phyloP scores from a whole-genome alignment of 2,888 invertebrate genomes.

The Alloplasta piceator region DNA sequence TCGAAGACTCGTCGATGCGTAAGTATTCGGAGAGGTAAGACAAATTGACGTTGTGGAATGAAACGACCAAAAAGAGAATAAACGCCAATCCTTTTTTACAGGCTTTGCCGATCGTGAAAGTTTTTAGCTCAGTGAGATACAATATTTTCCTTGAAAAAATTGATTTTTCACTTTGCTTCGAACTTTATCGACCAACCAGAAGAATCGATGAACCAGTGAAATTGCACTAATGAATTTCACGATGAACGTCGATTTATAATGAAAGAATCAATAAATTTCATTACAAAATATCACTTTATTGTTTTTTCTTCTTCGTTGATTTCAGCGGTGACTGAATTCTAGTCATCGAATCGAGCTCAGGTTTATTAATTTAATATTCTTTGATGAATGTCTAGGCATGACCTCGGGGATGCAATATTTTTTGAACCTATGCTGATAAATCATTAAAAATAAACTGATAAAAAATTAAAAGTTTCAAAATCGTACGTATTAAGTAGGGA shows the following conservation, averaged over 20 bases:
- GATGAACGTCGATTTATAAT: not conserved
- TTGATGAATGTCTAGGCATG: too few species aligned
- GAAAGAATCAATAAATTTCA: slow-evolving; percentile 49
- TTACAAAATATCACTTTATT: slow-evolving; percentile 64
- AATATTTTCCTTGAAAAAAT: not conserved
- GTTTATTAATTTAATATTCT: too few species aligned
- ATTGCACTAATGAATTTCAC: not conserved
- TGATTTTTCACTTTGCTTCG: not conserved
- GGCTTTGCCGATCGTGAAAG: not conserved
- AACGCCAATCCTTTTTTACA: not conserved
- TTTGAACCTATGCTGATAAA: too few species aligned
- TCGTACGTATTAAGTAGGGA: too few species aligned
- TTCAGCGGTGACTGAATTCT: slow-evolving; percentile 7
- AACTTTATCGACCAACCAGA: not conserved
- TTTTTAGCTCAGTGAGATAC: not conserved
- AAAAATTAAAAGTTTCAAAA: too few species aligned
- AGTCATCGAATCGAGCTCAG: slow-evolving; percentile 11
- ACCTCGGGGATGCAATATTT: too few species aligned
- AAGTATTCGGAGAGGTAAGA: slow-evolving; percentile 60
- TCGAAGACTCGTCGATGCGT: slow-evolving; percentile 24
- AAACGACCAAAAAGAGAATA: not conserved
- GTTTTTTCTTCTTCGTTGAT: slow-evolving; percentile 36
- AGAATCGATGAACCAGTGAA: too few species aligned
- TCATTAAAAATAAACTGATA: too few species aligned
- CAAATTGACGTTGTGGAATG: not conserved